These are phyloP conservation scores for Ia io DNA, from an alignment of 2,113 vertebrate species.

Conservation along the genomic window DNA sequence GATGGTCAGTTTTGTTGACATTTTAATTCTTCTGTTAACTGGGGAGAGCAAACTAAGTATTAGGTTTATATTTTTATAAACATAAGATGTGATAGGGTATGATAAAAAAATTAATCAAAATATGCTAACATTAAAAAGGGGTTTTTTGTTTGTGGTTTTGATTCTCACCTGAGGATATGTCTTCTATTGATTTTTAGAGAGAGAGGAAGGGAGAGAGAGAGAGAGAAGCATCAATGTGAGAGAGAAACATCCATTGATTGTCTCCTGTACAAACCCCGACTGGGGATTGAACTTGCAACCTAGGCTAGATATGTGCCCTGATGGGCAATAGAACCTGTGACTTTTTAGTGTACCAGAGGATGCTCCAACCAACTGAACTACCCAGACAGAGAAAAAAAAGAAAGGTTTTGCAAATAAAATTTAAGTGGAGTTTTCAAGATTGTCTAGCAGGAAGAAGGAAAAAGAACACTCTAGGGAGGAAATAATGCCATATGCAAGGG, in stretches of 20 bases:
- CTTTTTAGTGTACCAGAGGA: neutral
- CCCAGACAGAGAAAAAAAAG: neutral
- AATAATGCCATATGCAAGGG: neutral
- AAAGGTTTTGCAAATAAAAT: neutral
- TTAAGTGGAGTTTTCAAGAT: neutral
- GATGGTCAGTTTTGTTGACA: neutral
- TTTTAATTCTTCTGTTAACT: neutral
- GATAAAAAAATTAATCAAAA: slow-evolving; percentile 19
- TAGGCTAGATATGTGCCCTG: neutral
- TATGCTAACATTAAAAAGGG: neutral
- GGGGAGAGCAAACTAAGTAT: neutral
- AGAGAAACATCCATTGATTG: neutral
- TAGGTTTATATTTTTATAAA: neutral
- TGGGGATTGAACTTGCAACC: neutral
- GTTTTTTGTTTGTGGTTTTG: neutral
- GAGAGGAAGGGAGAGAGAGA: neutral
- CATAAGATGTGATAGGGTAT: neutral
- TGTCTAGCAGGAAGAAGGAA: neutral
- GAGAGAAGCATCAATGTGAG: too few species aligned
- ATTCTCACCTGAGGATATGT: neutral
- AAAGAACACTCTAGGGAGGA: neutral
- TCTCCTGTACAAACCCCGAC: neutral
- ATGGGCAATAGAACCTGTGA: neutral
- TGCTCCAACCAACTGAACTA: neutral
- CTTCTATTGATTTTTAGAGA: neutral